Conservation (phyloP, 2,797 vertebrate species). For the Todus mexicanus region DNA sequence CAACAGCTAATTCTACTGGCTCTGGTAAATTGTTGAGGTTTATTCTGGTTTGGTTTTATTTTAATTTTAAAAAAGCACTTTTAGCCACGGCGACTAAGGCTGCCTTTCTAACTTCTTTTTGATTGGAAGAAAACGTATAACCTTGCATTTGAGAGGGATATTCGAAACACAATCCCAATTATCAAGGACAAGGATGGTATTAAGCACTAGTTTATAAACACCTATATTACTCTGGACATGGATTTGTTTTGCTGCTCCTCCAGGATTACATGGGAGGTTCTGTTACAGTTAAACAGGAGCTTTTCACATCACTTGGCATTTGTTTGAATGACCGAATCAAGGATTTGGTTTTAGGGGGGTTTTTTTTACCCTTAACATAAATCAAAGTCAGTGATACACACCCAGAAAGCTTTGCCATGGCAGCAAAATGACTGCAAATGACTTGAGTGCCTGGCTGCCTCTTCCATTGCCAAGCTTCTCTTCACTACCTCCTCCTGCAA, state of each 20-base stretch:
- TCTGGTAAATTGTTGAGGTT: rapidly evolving
- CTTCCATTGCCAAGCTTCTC: neutral
- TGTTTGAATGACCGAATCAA: neutral
- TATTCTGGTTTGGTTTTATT: neutral
- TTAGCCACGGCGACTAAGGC: neutral
- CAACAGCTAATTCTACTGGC: neutral
- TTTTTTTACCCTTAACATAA: neutral
- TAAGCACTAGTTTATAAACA: neutral
- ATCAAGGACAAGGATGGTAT: neutral
- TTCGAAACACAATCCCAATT: neutral
- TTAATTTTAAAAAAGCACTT: neutral
- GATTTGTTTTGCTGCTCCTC: neutral
- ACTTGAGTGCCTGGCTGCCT: neutral
- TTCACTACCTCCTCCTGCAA: neutral
- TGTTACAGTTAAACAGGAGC: neutral
- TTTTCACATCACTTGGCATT: neutral
- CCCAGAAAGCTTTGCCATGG: neutral
- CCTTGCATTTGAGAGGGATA: neutral
- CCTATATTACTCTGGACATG: rapidly evolving
- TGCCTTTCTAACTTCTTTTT: neutral
- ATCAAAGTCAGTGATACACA: neutral
- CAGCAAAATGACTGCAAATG: neutral
- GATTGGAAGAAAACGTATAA: neutral
- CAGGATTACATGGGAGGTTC: neutral
- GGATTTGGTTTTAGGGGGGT: neutral